phyloP scores from a whole-genome alignment of 2,113 vertebrate species.

The Leptobrachium ailaonicum region DNA sequence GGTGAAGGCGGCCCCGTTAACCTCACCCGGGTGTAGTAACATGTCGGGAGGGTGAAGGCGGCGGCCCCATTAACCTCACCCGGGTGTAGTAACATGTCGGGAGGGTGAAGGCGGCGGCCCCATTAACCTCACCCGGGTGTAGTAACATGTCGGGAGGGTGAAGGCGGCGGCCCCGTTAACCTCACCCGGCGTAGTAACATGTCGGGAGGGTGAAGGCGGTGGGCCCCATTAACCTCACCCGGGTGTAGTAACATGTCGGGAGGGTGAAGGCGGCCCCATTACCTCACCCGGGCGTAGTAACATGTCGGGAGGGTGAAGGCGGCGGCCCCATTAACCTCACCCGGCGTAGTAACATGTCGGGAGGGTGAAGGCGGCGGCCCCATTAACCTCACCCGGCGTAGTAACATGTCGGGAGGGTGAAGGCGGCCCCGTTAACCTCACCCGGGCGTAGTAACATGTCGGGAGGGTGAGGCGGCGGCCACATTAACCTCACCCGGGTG shows the following conservation, averaged over 20 bases:
- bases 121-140: constrained; percentile 2
- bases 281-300: too few relatives aligned
- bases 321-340: constrained; percentile 8
- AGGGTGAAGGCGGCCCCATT: not conserved
- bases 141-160: not conserved
- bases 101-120: not conserved
- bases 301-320: too few relatives aligned
- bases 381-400: not conserved
- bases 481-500: too few relatives aligned
- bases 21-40: too few relatives aligned
- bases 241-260: not conserved
- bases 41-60: too few relatives aligned
- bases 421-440: constrained; percentile 11
- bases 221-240: constrained; percentile 6
- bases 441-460: not conserved
- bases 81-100: too few relatives aligned
- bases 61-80: too few relatives aligned
- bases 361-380: not conserved
- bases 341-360: too few relatives aligned
- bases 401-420: too few relatives aligned
- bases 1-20: too few relatives aligned
- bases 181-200: not conserved
- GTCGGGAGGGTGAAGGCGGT: too few relatives aligned
- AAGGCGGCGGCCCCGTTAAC: constrained; percentile 17
- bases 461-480: not conserved